Evolutionary conservation across 2,888 invertebrate species (phyloP).

Genomic region (Choreutis nemorana): DNA sequence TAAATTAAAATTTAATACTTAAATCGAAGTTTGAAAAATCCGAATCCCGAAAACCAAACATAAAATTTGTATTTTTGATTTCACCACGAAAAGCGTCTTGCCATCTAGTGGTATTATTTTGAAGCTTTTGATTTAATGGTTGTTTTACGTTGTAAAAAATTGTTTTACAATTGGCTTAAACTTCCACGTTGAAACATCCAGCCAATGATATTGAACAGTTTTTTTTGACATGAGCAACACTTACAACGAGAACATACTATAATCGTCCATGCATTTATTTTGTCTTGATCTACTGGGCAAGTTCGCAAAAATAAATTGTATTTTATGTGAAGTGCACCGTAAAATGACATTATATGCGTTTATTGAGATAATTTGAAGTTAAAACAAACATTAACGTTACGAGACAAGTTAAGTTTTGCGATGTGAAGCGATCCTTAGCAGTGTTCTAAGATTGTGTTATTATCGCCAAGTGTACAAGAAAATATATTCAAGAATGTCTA

Average conservation of each 20-base stretch:
- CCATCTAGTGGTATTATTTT: too few relatives aligned
- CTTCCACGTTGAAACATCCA: too few relatives aligned
- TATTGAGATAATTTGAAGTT: constrained; percentile 35
- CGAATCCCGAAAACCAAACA: too few relatives aligned
- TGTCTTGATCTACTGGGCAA: constrained; percentile 45
- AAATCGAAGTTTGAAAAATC: too few relatives aligned
- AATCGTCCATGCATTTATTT: constrained; percentile 18
- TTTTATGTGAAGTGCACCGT: constrained; percentile 47
- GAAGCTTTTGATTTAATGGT: too few relatives aligned
- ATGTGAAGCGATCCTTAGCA: constrained; percentile 66
- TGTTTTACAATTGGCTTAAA: too few relatives aligned
- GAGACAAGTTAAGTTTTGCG: too few relatives aligned
- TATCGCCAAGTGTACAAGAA: constrained; percentile 47
- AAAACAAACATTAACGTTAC: constrained; percentile 28
- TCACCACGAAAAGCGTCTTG: too few relatives aligned
- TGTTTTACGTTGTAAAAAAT: too few relatives aligned
- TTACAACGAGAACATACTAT: constrained; percentile 7
- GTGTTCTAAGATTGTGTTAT: constrained; percentile 65
- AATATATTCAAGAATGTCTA: constrained; percentile 51
- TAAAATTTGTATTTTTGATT: too few relatives aligned
- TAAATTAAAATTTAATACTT: too few relatives aligned
- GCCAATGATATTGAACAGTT: too few relatives aligned
- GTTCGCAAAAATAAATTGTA: constrained; percentile 54
- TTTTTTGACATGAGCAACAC: not conserved
- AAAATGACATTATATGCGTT: constrained; percentile 59